phyloP scores from a whole-genome alignment of 2,797 vertebrate species.

The Paguma larvata region DNA sequence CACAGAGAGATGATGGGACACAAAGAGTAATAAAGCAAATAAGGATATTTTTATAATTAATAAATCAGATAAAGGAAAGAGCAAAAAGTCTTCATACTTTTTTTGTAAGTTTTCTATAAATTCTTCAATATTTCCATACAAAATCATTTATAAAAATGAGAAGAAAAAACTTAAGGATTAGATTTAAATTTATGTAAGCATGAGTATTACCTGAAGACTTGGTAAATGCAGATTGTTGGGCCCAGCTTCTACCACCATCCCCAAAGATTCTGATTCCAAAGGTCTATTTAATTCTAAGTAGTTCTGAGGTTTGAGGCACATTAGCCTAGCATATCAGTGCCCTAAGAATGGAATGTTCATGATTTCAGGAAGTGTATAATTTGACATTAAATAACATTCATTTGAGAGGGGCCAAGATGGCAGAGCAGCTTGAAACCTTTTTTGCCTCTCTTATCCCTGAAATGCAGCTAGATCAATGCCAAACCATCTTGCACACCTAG shows the following conservation, averaged over 20 bases:
- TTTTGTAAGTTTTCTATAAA: conserved; percentile 16
- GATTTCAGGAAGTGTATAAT: neutral
- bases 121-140: conserved; percentile 42
- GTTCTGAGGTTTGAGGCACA: neutral
- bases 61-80: neutral
- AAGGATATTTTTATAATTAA: neutral
- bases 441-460: no score
- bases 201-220: neutral
- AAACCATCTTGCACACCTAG: no score
- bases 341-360: neutral
- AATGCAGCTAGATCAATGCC: no score
- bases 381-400: neutral
- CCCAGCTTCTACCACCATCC: neutral
- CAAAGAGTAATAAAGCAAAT: neutral
- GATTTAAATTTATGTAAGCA: neutral
- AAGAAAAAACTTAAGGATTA: neutral
- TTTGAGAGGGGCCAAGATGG: neutral
- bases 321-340: neutral
- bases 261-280: neutral
- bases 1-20: neutral
- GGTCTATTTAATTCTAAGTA: neutral
- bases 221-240: neutral
- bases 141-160: neutral
- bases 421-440: no score
- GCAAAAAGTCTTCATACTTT: neutral